Percentiles rank a stretch among this genome's conserved stretches.
Conservation (phyloP, 2,888 invertebrate genomes). For the Timandra comae region DNA sequence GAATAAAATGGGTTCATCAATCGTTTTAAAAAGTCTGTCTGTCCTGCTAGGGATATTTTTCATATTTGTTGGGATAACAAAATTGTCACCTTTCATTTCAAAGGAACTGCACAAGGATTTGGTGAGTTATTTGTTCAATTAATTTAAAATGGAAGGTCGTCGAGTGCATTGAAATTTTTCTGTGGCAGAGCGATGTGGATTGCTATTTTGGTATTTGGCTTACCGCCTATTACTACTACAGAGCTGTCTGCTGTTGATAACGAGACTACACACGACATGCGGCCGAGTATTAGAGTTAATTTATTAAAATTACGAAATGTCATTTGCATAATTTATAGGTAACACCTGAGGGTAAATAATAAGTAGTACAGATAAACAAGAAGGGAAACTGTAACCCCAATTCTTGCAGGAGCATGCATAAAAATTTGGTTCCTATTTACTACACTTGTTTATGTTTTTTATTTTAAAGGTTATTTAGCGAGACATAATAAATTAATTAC, state of each 20-base stretch:
- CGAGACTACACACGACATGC: slow-evolving; percentile 24
- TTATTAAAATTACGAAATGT: too few species aligned
- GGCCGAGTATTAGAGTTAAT: slow-evolving; percentile 9
- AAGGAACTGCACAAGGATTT: slow-evolving; percentile 97
- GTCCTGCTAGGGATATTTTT: slow-evolving; percentile 95
- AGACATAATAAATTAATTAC: too few species aligned
- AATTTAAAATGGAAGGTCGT: slow-evolving; percentile 44
- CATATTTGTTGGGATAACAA: slow-evolving; percentile 95
- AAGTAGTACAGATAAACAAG: too few species aligned
- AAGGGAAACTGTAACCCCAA: too few species aligned
- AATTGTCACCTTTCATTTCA: slow-evolving; percentile 92
- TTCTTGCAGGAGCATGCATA: too few species aligned
- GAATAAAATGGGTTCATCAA: slow-evolving; percentile 76
- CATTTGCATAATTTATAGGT: too few species aligned
- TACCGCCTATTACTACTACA: slow-evolving; percentile 66
- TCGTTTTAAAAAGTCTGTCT: slow-evolving; percentile 93
- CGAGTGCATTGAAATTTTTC: slow-evolving; percentile 57
- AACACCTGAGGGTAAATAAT: too few species aligned
- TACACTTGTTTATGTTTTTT: too few species aligned
- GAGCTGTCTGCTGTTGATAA: slow-evolving; percentile 54
- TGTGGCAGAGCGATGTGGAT: slow-evolving; percentile 59
- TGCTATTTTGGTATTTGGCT: slow-evolving; percentile 75
- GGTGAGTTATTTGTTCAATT: slow-evolving; percentile 77
- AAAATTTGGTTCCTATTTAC: too few species aligned
- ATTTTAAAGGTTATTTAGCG: too few species aligned